Evolutionary conservation across 2,797 vertebrate genomes (phyloP).

Genomic region (Coranthus polyacanthus): DNA sequence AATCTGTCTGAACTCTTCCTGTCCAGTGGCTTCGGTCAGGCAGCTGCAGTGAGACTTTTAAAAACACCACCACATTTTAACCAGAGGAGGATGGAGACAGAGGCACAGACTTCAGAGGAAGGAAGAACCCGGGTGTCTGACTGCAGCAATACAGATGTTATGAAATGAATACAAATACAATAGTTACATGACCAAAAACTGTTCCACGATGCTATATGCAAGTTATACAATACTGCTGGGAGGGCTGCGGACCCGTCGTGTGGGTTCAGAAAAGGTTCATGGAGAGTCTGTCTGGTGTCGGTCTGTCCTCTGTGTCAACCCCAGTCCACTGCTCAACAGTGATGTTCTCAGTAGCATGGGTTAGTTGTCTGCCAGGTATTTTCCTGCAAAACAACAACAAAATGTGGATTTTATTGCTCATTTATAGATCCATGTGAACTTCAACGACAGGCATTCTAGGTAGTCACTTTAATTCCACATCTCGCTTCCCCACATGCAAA

Average conservation of each 20-base stretch:
- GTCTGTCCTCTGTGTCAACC: slow-evolving; percentile 53
- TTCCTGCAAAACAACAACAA: slow-evolving; percentile 84
- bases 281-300: slow-evolving; percentile 71
- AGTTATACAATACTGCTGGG: slow-evolving; percentile 95
- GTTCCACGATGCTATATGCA: slow-evolving; percentile 85
- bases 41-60: slow-evolving; percentile 82
- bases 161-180: slow-evolving; percentile 94
- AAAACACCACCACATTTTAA: slow-evolving; percentile 70
- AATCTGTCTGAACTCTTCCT: slow-evolving; percentile 7
- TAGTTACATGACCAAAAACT: slow-evolving; percentile 96
- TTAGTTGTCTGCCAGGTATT: slow-evolving; percentile 98
- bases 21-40: slow-evolving; percentile 70
- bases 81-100: slow-evolving; percentile 65
- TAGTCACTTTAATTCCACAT: too few species aligned
- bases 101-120: slow-evolving; percentile 73
- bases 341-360: slow-evolving; percentile 51
- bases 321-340: slow-evolving; percentile 71
- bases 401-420: background rate
- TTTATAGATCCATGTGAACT: background rate
- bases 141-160: slow-evolving; percentile 90
- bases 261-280: slow-evolving; percentile 82
- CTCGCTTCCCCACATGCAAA: too few species aligned
- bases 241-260: slow-evolving; percentile 85
- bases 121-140: slow-evolving; percentile 76
- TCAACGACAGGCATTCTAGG: too few species aligned